Evolutionary conservation across 2,113 vertebrate genomes (phyloP), one percentile per base, ranked within the genome.

Genomic region (Benitochromis conjunctus): DNA sequence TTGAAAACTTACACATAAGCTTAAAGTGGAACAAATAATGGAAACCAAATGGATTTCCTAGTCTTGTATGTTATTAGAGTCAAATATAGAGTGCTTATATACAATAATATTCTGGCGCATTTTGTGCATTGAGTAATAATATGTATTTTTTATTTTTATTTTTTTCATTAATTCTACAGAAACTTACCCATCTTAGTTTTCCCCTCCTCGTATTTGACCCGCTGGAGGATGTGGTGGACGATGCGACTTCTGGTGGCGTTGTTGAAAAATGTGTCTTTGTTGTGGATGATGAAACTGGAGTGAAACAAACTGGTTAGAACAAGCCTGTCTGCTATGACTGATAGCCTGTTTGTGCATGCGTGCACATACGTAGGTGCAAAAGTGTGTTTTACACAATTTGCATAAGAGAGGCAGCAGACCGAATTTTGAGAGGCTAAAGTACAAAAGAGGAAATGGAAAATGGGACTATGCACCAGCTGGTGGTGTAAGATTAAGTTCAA

Each of bases 211-310:
- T 98, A 99, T 95, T 98, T 98, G 91, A 98, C 96, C 94, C 98
- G 96, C 92, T 99, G 98, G 79, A 99, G 96, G 94, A 99, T 98
- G 88, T 99, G 98, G 88, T 99, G 97, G n/a, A 98, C 95, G 29
- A 99, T 98, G 92, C 98, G 97, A 94, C 97, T 98, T 93, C 98
- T 97, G 10, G 97, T 98, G 92, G 98, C 97, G 10, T 99, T 99
- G 92, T 96, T 98, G 96, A 99, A 99, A 95, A 99, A 99, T 7
- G 98, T 98, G 21, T 98, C 97, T 96, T 97, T 98, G 95, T 99
- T 98, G 96, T 98, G 97, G 92, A 99, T 98, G 96, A 98, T 98
- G 95, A 99, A 99, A 94, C 98, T 99, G 84, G 14, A 90, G 56
- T 26, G 56, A 89, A 92, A 96, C 10, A 62, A 34, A 91, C 89